These are phyloP conservation scores for Choristoneura fumiferana DNA, from an alignment of 1,140 invertebrate species.

Conservation along the genomic window DNA sequence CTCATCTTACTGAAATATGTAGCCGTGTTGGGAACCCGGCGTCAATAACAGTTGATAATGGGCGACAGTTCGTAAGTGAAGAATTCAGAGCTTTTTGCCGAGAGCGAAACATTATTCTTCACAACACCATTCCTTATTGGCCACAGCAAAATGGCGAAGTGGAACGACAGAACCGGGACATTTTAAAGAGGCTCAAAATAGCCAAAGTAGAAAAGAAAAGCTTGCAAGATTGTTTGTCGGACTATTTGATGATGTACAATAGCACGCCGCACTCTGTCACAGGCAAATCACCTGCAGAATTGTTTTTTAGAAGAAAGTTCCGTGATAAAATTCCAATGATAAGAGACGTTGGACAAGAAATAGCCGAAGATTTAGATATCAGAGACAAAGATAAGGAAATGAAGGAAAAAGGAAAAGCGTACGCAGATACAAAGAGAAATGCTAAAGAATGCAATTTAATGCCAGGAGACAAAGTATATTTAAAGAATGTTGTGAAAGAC, in stretches of 20 bases:
- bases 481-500: too few relatives aligned
- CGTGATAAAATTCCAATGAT: conserved; percentile 21
- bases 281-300: conserved; percentile 41
- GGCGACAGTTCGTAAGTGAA: conserved; percentile 26
- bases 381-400: not conserved
- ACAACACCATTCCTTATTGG: conserved; percentile 35
- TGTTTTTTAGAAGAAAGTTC: conserved; percentile 42
- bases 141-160: conserved; percentile 44
- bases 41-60: conserved; percentile 29
- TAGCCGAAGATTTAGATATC: not conserved
- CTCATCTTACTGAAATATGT: conserved; percentile 3
- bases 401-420: not conserved
- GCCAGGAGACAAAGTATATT: not conserved
- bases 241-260: conserved; percentile 42
- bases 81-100: conserved; percentile 31
- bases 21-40: conserved; percentile 21
- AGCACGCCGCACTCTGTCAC: conserved; percentile 39
- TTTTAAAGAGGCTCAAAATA: conserved; percentile 34
- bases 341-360: not conserved
- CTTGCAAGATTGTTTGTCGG: conserved; percentile 27
- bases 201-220: conserved; percentile 23
- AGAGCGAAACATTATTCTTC: conserved; percentile 28
- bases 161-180: conserved; percentile 38
- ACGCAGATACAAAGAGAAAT: too few relatives aligned
- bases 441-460: not conserved